Conservation (phyloP, 2,888 invertebrate species). For the Drosophila pseudotakahashii region DNA sequence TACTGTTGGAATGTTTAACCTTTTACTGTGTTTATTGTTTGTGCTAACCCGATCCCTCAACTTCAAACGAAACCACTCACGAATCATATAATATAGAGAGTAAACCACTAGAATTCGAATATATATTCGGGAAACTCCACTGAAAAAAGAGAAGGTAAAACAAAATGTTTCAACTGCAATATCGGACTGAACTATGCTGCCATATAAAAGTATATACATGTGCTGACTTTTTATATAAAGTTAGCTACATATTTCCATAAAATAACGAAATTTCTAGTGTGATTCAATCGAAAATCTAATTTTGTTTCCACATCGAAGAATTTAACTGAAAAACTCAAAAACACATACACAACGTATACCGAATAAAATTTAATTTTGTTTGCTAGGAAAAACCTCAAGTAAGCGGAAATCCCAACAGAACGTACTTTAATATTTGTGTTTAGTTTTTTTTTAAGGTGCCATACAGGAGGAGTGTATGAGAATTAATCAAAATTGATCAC, state of each 20-base stretch:
- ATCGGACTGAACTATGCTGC: conserved; percentile 75
- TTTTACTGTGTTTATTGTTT: conserved; percentile 25
- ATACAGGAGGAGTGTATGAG: conserved; percentile 30
- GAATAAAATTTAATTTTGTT: conserved; percentile 56
- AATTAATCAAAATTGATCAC: conserved; percentile 41
- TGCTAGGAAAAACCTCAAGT: conserved; percentile 27
- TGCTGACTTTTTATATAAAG: conserved; percentile 28
- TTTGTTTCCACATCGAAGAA: conserved; percentile 67
- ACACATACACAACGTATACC: conserved; percentile 53
- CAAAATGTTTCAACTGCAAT: conserved; percentile 58
- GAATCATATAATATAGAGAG: conserved; percentile 16
- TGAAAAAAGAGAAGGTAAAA: conserved; percentile 16
- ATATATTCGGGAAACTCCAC: conserved; percentile 36
- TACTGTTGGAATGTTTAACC: conserved; percentile 12
- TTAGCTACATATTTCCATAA: conserved; percentile 28
- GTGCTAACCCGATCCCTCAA: conserved; percentile 51
- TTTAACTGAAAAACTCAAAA: conserved; percentile 47
- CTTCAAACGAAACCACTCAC: conserved; percentile 52
- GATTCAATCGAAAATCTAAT: conserved; percentile 75
- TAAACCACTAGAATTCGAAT: conserved; percentile 29
- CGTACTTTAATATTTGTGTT: conserved; percentile 4
- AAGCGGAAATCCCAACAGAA: conserved; percentile 19
- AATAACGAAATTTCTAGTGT: conserved; percentile 65
- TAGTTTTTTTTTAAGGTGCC: conserved; percentile 28
- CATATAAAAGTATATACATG: conserved; percentile 52